Evolutionary conservation across 2,888 invertebrate species (phyloP), one percentile per base, ranked within the genome.

Genomic region (Neelides folsomi): DNA sequence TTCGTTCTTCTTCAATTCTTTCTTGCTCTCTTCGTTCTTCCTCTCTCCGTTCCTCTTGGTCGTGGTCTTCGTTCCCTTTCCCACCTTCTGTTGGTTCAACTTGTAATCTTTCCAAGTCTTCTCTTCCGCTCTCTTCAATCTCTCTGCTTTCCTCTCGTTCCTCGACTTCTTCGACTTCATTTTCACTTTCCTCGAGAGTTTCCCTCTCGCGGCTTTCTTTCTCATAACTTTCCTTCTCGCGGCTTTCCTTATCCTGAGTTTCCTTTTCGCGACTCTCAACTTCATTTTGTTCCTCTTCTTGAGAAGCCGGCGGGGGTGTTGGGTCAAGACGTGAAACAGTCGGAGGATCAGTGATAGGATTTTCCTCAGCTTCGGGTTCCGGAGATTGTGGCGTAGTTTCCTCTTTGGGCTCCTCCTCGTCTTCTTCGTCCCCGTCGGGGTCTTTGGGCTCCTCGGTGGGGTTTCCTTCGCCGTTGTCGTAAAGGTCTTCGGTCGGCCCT

Each of bases 401-500:
- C n/a, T n/a, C n/a, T n/a, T n/a, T 27, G 27, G 27, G 27, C 7
- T 27, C 7, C 7, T 27, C 27, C 27, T 27, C 4, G 27, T 27
- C 27, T 27, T 3, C 4, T 27, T 27, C 27, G 27, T 3, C 27
- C n/a, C n/a, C n/a, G n/a, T n/a, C 45, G 8, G 38, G 43, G 1
- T 27, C 27, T 18, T 42, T 42, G 36, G 20, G n/a, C 6, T 39
- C 55, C 13, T n/a, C 15, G 5, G 16, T 18, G 5, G 16, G 12
- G 13, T 50, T 45, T 37, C 55, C 58, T 12, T 57, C 57, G 20
- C 56, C 63, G 37, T 64, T 60, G 37, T 64, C 64, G 36, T 64
- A 61, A 5, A 60, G 60, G 18, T 58, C 61, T 37, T 64, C 59
- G 1, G 60, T 57, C 40, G 61, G 63, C 10, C 64, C 27, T 27